These are phyloP conservation scores for Eupithecia subfuscata DNA, from an alignment of 2,888 invertebrate species.

Conservation along the genomic window DNA sequence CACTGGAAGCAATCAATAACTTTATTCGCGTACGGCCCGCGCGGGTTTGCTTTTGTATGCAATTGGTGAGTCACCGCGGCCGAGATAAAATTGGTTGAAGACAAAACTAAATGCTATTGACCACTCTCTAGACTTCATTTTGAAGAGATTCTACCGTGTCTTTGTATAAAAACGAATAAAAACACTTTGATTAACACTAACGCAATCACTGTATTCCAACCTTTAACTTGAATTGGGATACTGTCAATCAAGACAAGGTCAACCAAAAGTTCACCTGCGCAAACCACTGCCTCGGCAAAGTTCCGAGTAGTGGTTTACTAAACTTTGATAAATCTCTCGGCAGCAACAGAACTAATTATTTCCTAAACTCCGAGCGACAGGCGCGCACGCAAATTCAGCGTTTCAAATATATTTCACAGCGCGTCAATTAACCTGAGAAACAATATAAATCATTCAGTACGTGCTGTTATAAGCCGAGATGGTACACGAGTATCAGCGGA, in stretches of 20 bases:
- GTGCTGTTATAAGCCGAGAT: conserved; percentile 29
- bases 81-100: neutral
- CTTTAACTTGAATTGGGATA: neutral
- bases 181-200: neutral
- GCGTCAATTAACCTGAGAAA: conserved; percentile 65
- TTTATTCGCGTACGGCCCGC: neutral
- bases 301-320: conserved; percentile 25
- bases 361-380: conserved; percentile 56
- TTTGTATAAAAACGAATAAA: neutral
- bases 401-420: conserved; percentile 62
- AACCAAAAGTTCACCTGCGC: conserved; percentile 16
- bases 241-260: neutral
- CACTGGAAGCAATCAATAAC: neutral
- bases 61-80: neutral
- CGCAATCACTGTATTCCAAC: neutral
- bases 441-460: conserved; percentile 56
- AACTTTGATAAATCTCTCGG: conserved; percentile 39
- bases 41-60: neutral
- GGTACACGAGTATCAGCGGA: conserved; percentile 10
- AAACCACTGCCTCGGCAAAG: conserved; percentile 13
- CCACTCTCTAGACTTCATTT: neutral
- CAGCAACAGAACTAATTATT: conserved; percentile 55
- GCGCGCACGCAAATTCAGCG: conserved; percentile 55
- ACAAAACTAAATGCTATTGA: neutral
- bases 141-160: neutral